Evolutionary conservation across 2,888 invertebrate species (phyloP), one percentile per base, ranked within the genome.

Genomic region (Drosophila tripunctata): DNA sequence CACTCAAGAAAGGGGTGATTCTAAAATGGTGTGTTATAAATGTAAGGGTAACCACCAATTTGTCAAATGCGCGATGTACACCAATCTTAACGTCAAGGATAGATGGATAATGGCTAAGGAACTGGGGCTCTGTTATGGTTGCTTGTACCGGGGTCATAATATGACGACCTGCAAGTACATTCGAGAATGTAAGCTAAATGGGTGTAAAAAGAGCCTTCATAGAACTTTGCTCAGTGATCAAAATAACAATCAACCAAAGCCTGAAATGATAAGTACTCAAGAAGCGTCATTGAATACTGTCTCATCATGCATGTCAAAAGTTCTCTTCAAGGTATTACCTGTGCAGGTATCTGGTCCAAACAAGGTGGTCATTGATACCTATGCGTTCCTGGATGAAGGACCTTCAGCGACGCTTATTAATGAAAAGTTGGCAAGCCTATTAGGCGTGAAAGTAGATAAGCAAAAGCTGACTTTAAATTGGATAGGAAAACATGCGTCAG

Each of bases 301-400:
- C 4, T 10, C 4, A 8, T 30, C 30, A 10, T 4, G 10, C 5
- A 17, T 30, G 17, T 27, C 44, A 4, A 30, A 44, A 17, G 30
- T 30, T 10, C 33, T 33, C 1, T 33, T 33, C 10, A 33, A 33
- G 4, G 33, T 33, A 12, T 0, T 33, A 3, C 3, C 30, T 3
- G 3, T 30, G 2, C 2, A n/a, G 10, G 1, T 30, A n/a, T 10
- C n/a, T 4, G 30, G n/a, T 30, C 30, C 27, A 27, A 27, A 33
- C 12, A 27, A 10, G 17, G 7, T 15, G 8, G 24, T 43, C 7
- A 30, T 30, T 6, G 17, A 17, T 4, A 44, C 44, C 5, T 19
- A 27, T 44, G 44, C 30, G 14, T 44, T 44, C 30, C 4, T 44
- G 30, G 17, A 44, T 44, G 30, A 33, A 12, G 14, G 33, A 14